Percentiles rank a stretch among this genome's conserved stretches.
Conservation (phyloP, 2,888 invertebrate species). For the Drosophila austrosaltans region DNA sequence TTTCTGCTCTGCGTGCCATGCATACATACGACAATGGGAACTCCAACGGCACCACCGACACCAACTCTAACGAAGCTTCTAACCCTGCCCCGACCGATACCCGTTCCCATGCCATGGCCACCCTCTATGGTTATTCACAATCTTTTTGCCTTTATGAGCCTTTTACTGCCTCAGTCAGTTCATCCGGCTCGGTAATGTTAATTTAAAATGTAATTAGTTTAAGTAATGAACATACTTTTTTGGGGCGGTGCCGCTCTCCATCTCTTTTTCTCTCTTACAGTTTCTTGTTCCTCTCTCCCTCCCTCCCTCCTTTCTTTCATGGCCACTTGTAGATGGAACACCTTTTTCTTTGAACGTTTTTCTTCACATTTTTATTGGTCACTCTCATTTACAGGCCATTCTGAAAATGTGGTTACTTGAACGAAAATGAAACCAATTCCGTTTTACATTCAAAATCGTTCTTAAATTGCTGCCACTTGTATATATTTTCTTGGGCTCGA, state of each 20-base stretch:
- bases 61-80: background rate
- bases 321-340: slow-evolving; percentile 38
- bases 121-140: slow-evolving; percentile 11
- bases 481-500: background rate
- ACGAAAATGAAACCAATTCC: background rate
- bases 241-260: slow-evolving; percentile 37
- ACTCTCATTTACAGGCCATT: slow-evolving; percentile 23
- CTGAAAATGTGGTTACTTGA: slow-evolving; percentile 6
- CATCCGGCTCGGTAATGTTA: slow-evolving; percentile 59
- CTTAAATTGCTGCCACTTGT: background rate
- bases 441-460: background rate
- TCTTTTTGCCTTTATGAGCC: slow-evolving; percentile 51
- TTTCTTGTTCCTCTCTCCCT: background rate
- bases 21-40: slow-evolving; percentile 59
- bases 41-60: background rate
- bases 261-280: slow-evolving; percentile 43
- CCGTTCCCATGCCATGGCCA: background rate
- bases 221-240: slow-evolving; percentile 79
- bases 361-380: slow-evolving; percentile 18
- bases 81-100: background rate
- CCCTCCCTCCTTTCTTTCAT: slow-evolving; percentile 19
- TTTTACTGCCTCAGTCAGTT: slow-evolving; percentile 50
- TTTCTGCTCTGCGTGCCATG: slow-evolving; percentile 65
- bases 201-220: slow-evolving; percentile 79
- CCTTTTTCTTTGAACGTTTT: slow-evolving; percentile 28